These are phyloP conservation scores for Agriotes lineatus DNA, from an alignment of 2,888 invertebrate species.

Conservation along the genomic window DNA sequence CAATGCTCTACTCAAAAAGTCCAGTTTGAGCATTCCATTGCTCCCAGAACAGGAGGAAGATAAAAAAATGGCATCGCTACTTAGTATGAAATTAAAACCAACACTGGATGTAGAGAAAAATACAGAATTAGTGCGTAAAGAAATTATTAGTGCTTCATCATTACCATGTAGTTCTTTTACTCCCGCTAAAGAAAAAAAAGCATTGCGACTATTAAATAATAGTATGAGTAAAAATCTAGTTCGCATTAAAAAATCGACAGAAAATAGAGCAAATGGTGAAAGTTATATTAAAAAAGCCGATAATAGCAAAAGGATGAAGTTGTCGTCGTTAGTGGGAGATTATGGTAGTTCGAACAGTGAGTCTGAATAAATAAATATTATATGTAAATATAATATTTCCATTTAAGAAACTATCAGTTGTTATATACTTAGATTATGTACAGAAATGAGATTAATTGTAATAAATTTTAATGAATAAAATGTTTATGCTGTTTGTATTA, in stretches of 20 bases:
- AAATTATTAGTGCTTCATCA: conserved; percentile 60
- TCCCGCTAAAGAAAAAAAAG: conserved; percentile 59
- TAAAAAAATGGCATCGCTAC: conserved; percentile 80
- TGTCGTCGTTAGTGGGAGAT: conserved; percentile 57
- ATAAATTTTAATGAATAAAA: too few relatives aligned
- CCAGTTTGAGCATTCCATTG: conserved; percentile 82
- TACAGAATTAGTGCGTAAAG: conserved; percentile 57
- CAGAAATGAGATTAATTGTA: too few relatives aligned
- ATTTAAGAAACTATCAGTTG: too few relatives aligned
- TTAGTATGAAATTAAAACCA: conserved; percentile 77
- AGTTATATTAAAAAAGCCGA: too few relatives aligned
- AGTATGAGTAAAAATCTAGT: conserved; percentile 28
- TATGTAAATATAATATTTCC: too few relatives aligned
- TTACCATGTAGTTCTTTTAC: conserved; percentile 61
- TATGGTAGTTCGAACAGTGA: conserved; percentile 58
- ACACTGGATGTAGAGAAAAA: conserved; percentile 73
- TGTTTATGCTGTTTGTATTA: too few relatives aligned
- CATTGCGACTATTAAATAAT: conserved; percentile 56
- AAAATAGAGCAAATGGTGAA: not conserved
- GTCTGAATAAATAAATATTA: conserved; percentile 51
- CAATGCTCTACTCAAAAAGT: conserved; percentile 77
- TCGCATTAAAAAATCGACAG: conserved; percentile 33
- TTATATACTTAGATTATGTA: too few relatives aligned
- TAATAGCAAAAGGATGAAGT: conserved; percentile 37
- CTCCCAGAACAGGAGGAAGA: conserved; percentile 87